Percentiles rank a stretch among this genome's conserved stretches.
Conservation (phyloP, 2,797 vertebrate genomes). For the Diceros bicornis region DNA sequence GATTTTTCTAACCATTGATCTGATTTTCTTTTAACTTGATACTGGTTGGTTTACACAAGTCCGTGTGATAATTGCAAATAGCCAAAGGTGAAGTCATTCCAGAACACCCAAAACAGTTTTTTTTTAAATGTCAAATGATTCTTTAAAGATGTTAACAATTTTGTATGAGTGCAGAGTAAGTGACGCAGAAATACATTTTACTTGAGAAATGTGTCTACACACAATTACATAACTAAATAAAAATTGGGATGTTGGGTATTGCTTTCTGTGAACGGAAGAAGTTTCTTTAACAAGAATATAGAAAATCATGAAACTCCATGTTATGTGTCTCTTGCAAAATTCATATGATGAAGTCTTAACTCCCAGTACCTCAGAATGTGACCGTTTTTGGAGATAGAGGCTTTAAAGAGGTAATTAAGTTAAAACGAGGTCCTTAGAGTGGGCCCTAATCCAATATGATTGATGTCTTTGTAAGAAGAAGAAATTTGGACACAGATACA, state of each 20-base stretch:
- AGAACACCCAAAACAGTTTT: constrained; percentile 66
- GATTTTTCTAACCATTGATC: constrained; percentile 88
- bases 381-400: not conserved
- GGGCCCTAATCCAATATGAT: not conserved
- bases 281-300: constrained; percentile 38
- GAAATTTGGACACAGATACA: not conserved
- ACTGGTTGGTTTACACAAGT: constrained; percentile 87
- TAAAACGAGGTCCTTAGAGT: not conserved
- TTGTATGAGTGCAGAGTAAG: constrained; percentile 45
- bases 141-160: constrained; percentile 69
- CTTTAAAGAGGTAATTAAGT: constrained; percentile 29
- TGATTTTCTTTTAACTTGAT: constrained; percentile 89
- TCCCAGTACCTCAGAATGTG: not conserved
- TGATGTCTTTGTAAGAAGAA: not conserved
- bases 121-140: constrained; percentile 63
- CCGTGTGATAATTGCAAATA: constrained; percentile 86
- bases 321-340: not conserved
- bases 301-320: constrained; percentile 3
- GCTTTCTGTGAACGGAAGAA: constrained; percentile 19
- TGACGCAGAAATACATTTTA: not conserved
- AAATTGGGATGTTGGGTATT: not conserved
- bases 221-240: constrained; percentile 19
- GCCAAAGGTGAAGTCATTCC: constrained; percentile 83
- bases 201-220: not conserved
- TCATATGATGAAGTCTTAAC: not conserved